These are phyloP conservation scores for Latrodectus geometricus DNA, from an alignment of 1,140 invertebrate genomes.

Conservation along the genomic window DNA sequence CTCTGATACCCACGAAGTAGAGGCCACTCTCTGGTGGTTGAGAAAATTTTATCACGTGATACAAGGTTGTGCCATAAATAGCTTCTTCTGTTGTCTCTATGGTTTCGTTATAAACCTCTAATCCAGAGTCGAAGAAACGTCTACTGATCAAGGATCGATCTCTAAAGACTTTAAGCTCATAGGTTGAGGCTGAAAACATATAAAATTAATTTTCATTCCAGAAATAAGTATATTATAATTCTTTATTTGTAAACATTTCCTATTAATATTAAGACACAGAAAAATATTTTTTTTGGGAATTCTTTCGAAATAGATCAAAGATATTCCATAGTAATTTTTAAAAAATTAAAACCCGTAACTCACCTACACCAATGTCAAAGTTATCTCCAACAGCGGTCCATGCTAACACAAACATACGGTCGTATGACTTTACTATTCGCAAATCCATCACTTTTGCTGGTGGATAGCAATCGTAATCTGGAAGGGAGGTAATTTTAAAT, in stretches of 20 bases:
- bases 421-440: constrained; percentile 62
- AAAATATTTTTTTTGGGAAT: too few species aligned
- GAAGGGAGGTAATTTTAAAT: constrained; percentile 8
- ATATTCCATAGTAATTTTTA: too few species aligned
- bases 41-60: constrained; percentile 68
- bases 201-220: neutral
- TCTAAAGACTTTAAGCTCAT: constrained; percentile 36
- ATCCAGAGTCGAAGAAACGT: constrained; percentile 39
- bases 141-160: constrained; percentile 9
- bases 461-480: constrained; percentile 65
- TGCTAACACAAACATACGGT: constrained; percentile 64
- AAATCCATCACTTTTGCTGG: constrained; percentile 68
- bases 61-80: constrained; percentile 64
- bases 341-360: neutral
- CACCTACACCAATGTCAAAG: constrained; percentile 65
- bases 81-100: constrained; percentile 50
- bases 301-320: too few species aligned
- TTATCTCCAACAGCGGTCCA: constrained; percentile 68
- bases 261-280: too few species aligned
- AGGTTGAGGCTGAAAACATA: constrained; percentile 26
- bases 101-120: constrained; percentile 62
- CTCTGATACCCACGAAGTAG: constrained; percentile 72
- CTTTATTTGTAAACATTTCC: too few species aligned
- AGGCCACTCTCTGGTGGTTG: constrained; percentile 66
- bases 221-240: too few species aligned